Percentiles rank a stretch among this genome's conserved stretches.
phyloP scores from a whole-genome alignment of 2,113 vertebrate genomes.

The Brachirus orientalis region DNA sequence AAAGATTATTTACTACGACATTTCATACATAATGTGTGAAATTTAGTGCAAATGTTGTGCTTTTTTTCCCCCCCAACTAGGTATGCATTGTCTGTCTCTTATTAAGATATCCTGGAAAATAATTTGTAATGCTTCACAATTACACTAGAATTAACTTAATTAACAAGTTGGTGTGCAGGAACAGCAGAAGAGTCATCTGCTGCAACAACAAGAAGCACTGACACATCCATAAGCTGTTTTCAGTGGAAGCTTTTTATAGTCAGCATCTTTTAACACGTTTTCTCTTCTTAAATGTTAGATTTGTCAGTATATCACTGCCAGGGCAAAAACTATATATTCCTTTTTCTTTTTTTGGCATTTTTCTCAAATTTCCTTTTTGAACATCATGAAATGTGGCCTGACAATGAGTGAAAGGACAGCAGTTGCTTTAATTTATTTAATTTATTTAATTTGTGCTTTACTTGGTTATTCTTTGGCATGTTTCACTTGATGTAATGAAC shows the following conservation, averaged over 20 bases:
- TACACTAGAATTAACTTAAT: slow-evolving; percentile 50
- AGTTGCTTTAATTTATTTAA: too few relatives aligned
- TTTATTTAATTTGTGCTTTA: too few relatives aligned
- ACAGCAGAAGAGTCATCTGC: slow-evolving; percentile 3
- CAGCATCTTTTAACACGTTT: not conserved
- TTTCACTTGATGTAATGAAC: too few relatives aligned
- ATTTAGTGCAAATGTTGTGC: too few relatives aligned
- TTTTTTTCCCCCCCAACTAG: too few relatives aligned
- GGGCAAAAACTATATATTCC: too few relatives aligned
- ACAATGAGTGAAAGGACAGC: not conserved
- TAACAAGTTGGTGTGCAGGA: slow-evolving; percentile 17
- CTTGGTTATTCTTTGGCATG: too few relatives aligned
- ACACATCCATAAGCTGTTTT: too few relatives aligned
- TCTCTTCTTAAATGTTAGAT: not conserved
- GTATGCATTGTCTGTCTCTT: too few relatives aligned
- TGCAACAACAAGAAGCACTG: slow-evolving; percentile 4
- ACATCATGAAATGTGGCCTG: not conserved
- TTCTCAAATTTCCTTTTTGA: not conserved
- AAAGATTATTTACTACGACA: slow-evolving; percentile 52
- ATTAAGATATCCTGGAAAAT: slow-evolving; percentile 27
- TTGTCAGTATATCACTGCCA: too few relatives aligned
- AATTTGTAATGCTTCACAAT: slow-evolving; percentile 35
- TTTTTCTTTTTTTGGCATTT: too few relatives aligned
- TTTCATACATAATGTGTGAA: not conserved
- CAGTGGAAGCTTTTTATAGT: not conserved